These are phyloP conservation scores for Epicampocera succincta DNA, from an alignment of 2,888 invertebrate genomes.

Conservation along the genomic window DNA sequence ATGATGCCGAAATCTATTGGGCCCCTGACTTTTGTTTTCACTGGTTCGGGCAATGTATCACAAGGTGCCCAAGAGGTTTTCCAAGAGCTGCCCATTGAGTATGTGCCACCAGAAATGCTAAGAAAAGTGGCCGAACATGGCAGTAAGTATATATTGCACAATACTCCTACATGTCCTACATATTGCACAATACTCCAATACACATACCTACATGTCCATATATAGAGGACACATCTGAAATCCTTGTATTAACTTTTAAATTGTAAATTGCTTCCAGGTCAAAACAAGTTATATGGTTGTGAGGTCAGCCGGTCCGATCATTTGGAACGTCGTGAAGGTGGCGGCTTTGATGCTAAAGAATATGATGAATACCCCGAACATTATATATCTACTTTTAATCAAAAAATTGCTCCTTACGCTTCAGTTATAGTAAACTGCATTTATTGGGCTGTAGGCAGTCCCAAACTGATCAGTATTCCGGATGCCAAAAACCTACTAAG, in stretches of 20 bases:
- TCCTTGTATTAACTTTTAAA: background rate
- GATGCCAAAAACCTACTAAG: slow-evolving; percentile 97
- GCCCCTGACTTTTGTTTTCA: slow-evolving; percentile 98
- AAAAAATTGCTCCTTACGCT: slow-evolving; percentile 98
- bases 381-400: slow-evolving; percentile 97
- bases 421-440: slow-evolving; percentile 99
- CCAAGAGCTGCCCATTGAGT: slow-evolving; percentile 98
- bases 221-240: background rate
- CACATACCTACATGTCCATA: too few relatives aligned
- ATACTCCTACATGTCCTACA: too few relatives aligned
- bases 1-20: slow-evolving; percentile 99
- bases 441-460: slow-evolving; percentile 99
- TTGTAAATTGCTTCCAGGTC: slow-evolving; percentile 83
- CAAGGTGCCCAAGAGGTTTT: slow-evolving; percentile 96
- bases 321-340: slow-evolving; percentile 94
- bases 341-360: slow-evolving; percentile 92
- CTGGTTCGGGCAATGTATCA: slow-evolving; percentile 98
- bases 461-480: slow-evolving; percentile 97
- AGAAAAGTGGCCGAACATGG: slow-evolving; percentile 98
- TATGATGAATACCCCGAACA: slow-evolving; percentile 96
- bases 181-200: too few relatives aligned
- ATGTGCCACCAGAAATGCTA: slow-evolving; percentile 96
- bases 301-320: slow-evolving; percentile 97
- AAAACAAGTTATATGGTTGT: slow-evolving; percentile 97
- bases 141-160: slow-evolving; percentile 84